phyloP scores from a whole-genome alignment of 2,113 vertebrate genomes.

The Gobiocypris rarus region DNA sequence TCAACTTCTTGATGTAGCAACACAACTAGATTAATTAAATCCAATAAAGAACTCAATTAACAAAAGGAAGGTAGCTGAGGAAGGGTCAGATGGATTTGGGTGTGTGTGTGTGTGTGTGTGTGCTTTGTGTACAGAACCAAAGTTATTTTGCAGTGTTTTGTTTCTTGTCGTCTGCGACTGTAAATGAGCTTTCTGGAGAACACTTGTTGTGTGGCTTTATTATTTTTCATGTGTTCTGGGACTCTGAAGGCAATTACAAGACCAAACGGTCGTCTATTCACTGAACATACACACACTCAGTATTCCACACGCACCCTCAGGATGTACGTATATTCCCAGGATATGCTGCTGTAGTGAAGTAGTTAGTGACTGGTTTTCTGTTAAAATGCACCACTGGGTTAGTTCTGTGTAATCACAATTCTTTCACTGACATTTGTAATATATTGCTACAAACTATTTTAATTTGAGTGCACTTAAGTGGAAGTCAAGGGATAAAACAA shows the following conservation, averaged over 20 bases:
- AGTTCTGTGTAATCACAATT: slow-evolving; percentile 1
- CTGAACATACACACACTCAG: slow-evolving; percentile 2
- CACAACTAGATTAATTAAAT: slow-evolving; percentile 69
- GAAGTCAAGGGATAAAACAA: slow-evolving; percentile 4
- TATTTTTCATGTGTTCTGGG: slow-evolving; percentile 17
- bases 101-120: too few relatives aligned
- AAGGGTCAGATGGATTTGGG: slow-evolving; percentile 12
- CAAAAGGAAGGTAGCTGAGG: slow-evolving; percentile 15
- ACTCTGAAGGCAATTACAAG: slow-evolving; percentile 22
- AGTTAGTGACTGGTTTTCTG: neutral
- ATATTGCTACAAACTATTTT: slow-evolving; percentile 16
- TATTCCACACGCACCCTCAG: neutral
- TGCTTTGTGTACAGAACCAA: neutral
- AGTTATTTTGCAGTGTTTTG: neutral
- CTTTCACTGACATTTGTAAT: slow-evolving; percentile 8
- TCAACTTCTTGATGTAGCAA: slow-evolving; percentile 70
- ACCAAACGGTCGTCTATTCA: neutral
- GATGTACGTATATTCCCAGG: slow-evolving; percentile 16
- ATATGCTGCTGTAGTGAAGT: neutral
- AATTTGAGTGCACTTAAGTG: slow-evolving; percentile 7
- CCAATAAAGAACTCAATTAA: slow-evolving; percentile 58
- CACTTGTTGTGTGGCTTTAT: slow-evolving; percentile 5
- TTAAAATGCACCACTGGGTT: slow-evolving; percentile 15
- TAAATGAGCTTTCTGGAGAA: slow-evolving; percentile 2
- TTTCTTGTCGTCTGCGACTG: slow-evolving; percentile 18